Percentiles rank a stretch among this genome's conserved stretches.
Conservation (phyloP, 2,888 invertebrate species). For the Ophion slaviceki region DNA sequence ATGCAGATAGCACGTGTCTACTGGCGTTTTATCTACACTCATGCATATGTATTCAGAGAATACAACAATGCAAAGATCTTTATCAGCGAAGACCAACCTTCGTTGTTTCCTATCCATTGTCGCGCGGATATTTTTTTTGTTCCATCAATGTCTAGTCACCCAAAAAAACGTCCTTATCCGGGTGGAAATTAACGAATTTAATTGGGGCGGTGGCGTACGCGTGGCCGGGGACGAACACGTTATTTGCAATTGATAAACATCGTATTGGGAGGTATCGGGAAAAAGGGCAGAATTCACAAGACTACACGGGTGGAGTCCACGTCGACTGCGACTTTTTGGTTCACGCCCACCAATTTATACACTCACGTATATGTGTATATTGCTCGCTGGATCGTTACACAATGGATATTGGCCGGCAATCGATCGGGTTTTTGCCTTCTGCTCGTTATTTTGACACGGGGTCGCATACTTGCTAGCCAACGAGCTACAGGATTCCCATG, state of each 20-base stretch:
- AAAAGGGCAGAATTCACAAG: not conserved
- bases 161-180: slow-evolving; percentile 1
- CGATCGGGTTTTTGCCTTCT: slow-evolving; percentile 6
- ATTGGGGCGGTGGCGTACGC: slow-evolving; percentile 7
- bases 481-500: slow-evolving; percentile 14
- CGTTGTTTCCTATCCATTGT: not conserved
- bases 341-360: not conserved
- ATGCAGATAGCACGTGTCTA: slow-evolving; percentile 42
- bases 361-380: not conserved
- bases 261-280: not conserved
- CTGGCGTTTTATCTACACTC: slow-evolving; percentile 26
- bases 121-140: not conserved
- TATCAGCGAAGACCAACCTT: slow-evolving; percentile 32
- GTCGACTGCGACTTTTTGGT: not conserved
- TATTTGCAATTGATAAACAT: slow-evolving; percentile 27
- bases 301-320: not conserved
- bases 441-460: slow-evolving; percentile 55
- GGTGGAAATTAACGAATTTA: slow-evolving; percentile 16
- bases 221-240: slow-evolving; percentile 1
- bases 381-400: slow-evolving; percentile 22
- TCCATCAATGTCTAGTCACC: not conserved
- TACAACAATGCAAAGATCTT: slow-evolving; percentile 15
- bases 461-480: slow-evolving; percentile 3
- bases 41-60: slow-evolving; percentile 15
- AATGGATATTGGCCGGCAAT: slow-evolving; percentile 25